Evolutionary conservation across 2,113 vertebrate genomes (phyloP).

Genomic region (Platichthys stellatus): DNA sequence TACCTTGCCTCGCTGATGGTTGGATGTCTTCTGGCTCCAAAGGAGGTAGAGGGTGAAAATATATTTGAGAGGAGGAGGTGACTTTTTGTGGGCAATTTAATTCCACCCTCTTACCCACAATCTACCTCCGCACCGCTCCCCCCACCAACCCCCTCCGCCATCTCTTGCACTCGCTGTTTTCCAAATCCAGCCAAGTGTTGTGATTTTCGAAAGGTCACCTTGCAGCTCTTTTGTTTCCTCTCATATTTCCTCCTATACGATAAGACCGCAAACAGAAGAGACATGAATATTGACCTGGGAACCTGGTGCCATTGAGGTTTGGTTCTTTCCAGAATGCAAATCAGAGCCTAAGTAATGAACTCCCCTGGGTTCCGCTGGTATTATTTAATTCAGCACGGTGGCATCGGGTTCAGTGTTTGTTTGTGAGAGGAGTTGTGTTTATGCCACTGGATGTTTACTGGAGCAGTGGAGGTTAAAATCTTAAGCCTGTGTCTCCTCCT

Average conservation of each 20-base stretch:
- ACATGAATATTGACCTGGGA: slow-evolving; percentile 37
- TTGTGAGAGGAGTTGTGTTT: slow-evolving; percentile 66
- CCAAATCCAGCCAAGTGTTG: slow-evolving; percentile 46
- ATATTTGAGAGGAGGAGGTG: slow-evolving; percentile 31
- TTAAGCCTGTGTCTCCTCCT: slow-evolving; percentile 60
- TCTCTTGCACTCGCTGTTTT: slow-evolving; percentile 22
- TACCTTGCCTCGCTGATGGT: slow-evolving; percentile 77
- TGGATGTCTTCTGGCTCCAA: slow-evolving; percentile 58
- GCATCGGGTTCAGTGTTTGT: slow-evolving; percentile 44
- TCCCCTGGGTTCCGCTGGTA: slow-evolving; percentile 28
- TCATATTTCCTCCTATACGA: slow-evolving; percentile 13
- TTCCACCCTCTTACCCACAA: slow-evolving; percentile 41
- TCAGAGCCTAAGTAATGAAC: slow-evolving; percentile 33
- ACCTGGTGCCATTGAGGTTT: slow-evolving; percentile 6
- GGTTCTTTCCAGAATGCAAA: slow-evolving; percentile 25
- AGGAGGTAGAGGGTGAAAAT: slow-evolving; percentile 45
- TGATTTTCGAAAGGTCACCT: slow-evolving; percentile 67
- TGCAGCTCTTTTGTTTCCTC: slow-evolving; percentile 13
- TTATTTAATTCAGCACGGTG: slow-evolving; percentile 52
- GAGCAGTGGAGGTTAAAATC: slow-evolving; percentile 71
- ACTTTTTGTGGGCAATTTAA: slow-evolving; percentile 58
- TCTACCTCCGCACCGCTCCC: slow-evolving; percentile 6
- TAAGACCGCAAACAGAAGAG: slow-evolving; percentile 10
- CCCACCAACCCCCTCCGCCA: not conserved
- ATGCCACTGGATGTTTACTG: slow-evolving; percentile 76